phyloP scores from a whole-genome alignment of 2,888 invertebrate genomes.

The Parnassius smintheus region DNA sequence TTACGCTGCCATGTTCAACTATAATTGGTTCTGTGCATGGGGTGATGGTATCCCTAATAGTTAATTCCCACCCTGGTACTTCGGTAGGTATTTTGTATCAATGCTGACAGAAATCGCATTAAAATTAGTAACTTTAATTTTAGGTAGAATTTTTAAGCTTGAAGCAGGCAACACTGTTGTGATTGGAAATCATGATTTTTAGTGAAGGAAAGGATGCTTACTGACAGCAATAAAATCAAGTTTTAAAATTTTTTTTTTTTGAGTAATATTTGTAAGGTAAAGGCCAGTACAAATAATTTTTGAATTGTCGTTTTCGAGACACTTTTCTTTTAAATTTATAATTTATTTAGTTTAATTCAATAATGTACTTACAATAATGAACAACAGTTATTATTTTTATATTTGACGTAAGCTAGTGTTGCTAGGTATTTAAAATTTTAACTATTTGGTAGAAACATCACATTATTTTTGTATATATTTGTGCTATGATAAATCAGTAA shows the following conservation, averaged over 20 bases:
- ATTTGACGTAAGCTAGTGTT: background rate
- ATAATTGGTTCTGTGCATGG: slow-evolving; percentile 66
- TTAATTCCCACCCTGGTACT: slow-evolving; percentile 39
- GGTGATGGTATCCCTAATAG: slow-evolving; percentile 59
- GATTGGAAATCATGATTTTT: slow-evolving; percentile 3
- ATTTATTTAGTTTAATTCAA: background rate
- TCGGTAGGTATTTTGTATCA: slow-evolving; percentile 9
- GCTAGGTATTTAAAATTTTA: slow-evolving; percentile 3
- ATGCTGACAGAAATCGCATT: slow-evolving; percentile 20
- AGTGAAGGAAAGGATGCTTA: background rate
- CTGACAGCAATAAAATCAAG: background rate
- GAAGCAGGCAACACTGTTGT: slow-evolving; percentile 11
- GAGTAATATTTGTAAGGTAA: background rate
- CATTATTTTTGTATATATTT: slow-evolving; percentile 20
- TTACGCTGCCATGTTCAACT: slow-evolving; percentile 62
- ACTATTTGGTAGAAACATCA: background rate
- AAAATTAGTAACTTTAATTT: slow-evolving; percentile 20
- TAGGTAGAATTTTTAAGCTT: slow-evolving; percentile 25
- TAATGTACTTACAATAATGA: slow-evolving; percentile 12
- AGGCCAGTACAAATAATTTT: slow-evolving; percentile 1
- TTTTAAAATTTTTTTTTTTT: background rate
- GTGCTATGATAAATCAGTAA: background rate
- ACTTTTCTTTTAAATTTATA: background rate
- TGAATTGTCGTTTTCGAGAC: slow-evolving; percentile 1
- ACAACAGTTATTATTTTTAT: background rate